Base-by-base conservation (phyloP, 1,140 invertebrate species). In the Mamestra configurata region DNA sequence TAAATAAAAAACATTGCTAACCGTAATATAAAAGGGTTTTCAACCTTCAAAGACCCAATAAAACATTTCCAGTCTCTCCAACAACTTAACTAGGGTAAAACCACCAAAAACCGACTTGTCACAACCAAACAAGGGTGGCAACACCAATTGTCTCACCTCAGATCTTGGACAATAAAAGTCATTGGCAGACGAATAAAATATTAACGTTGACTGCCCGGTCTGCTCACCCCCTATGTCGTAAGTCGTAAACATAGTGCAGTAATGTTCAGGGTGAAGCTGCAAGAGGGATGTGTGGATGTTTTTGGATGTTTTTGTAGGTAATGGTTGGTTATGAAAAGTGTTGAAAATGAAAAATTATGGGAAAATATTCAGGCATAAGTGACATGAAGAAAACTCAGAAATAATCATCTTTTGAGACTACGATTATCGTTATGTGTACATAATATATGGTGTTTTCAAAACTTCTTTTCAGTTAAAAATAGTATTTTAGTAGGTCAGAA, bases 191-290 rank as follows among this genome's bases (percentile, higher is more conserved):
- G 20, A 0, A 70, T 70, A 49, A 70, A 70, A 70, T 70, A 70
- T 70, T 70, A 49, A 70, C 37, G 40, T 31, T 59, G 55, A 59
- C 22, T 59, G 31, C 35, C n/a, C 40, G 27, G 66, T 22, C 2
- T 20, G 1, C 66, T n/a, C n/a, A n/a, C n/a, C n/a, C 66, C 66
- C 40, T 8, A 5, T 70, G 40, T 27, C 40, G 66, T 4, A 0
- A 27, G 66, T 70, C 66, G 66, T 70, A 70, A 70, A 70, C 37
- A 24, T 46, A 24, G 4, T 27, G 66, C 66, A 49, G 66, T 70
- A 46, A 46, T 46, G 66, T 27, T 11, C 37, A 24, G 40, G 20
- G 66, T 24, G 40, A 4, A 70, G 18, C 18, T 40, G 20, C 35
- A 35, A 5, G 15, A 15, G 43, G 43, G 43, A 49, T 49, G 43